Evolutionary conservation across 2,888 invertebrate species (phyloP), one percentile per base, ranked within the genome.

Genomic region (Blastobasis adustella): DNA sequence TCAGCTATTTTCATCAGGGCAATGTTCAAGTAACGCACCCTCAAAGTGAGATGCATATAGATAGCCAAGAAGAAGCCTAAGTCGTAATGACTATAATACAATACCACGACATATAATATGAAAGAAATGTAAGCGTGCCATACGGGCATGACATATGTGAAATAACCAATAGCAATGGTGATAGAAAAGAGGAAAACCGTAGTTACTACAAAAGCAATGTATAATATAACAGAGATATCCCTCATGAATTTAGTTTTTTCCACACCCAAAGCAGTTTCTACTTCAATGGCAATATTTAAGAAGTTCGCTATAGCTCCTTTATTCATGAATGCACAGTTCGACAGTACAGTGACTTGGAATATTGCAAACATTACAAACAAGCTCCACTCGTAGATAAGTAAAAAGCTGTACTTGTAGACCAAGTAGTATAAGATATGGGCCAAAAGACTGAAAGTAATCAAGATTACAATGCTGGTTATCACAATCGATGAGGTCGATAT

Each of bases 221-320:
- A 74, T 0, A 60, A 54, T 37, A 54, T 67, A 0, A 62, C 52
- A 3, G 62, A 60, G 4, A 69, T 56, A 5, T 67, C 55, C 59
- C 84, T 71, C 73, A 85, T 72, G 46, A 79, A 79, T 45, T 62
- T 65, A 0, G 83, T 82, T 54, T 81, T 72, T n/a, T 70, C 55
- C 1, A 63, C 58, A 8, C 81, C 82, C 0, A 85, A 58, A 41
- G 74, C 63, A 6, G 56, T 45, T 54, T 85, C 85, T 0, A 82
- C 70, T 43, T 79, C 66, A 6, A 81, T 70, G 46, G 61, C 64
- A 38, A 61, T 58, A 6, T 67, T 58, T 2, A 82, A 56, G 1
- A 82, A 50, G 1, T 65, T 57, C 0, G 67, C 49, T 6, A 71
- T 76, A 8, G 61, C 60, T 10, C 57, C 54, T 49, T 66, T 65